phyloP scores from a whole-genome alignment of 1,140 invertebrate species.

The Trichomalopsis sarcophagae region DNA sequence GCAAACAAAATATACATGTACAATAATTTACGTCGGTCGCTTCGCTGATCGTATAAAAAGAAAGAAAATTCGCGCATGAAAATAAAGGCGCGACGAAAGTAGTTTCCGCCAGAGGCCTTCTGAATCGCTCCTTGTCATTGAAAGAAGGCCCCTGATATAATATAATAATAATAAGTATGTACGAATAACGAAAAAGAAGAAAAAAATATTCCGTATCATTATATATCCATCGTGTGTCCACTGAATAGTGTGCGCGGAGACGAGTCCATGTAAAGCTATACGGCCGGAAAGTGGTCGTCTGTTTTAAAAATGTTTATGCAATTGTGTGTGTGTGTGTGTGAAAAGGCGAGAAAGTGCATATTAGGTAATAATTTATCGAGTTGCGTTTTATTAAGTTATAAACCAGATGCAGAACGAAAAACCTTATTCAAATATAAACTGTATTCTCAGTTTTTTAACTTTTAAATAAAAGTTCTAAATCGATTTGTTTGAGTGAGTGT shows the following conservation, averaged over 20 bases:
- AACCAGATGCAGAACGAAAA: too few species aligned
- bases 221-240: neutral
- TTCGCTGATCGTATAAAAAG: neutral
- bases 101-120: conserved; percentile 24
- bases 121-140: neutral
- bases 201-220: neutral
- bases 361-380: neutral
- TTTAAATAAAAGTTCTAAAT: too few species aligned
- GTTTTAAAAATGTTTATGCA: neutral
- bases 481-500: too few species aligned
- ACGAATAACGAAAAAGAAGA: neutral
- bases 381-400: too few species aligned
- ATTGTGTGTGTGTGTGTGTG: too few species aligned
- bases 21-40: neutral
- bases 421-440: too few species aligned
- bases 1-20: too few species aligned
- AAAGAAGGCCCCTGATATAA: neutral
- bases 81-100: neutral
- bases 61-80: neutral
- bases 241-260: neutral
- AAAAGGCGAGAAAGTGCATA: too few species aligned
- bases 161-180: neutral
- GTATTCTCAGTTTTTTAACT: too few species aligned
- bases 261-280: conserved; percentile 1
- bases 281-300: neutral